Evolutionary conservation across 1,140 invertebrate species (phyloP).

Genomic region (Rhyzopertha dominica): DNA sequence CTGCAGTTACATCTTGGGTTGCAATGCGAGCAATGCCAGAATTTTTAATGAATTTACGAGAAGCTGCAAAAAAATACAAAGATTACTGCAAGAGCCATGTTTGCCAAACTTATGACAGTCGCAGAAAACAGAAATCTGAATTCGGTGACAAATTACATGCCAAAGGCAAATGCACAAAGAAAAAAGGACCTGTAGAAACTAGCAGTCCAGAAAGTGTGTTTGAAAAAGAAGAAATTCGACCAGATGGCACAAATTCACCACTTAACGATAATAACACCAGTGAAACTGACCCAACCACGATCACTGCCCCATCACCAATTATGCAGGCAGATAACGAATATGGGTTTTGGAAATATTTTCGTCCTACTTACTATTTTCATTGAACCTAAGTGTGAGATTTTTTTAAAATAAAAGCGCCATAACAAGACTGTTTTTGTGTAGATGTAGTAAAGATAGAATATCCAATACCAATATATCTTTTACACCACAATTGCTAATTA

Average conservation of each 20-base stretch:
- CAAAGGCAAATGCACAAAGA: background rate
- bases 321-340: slow-evolving; percentile 17
- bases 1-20: slow-evolving; percentile 62
- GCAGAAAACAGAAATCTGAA: background rate
- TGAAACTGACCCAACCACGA: slow-evolving; percentile 1
- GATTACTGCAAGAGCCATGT: slow-evolving; percentile 25
- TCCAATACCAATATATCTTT: too few relatives aligned
- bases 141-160: background rate
- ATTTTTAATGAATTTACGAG: slow-evolving; percentile 36
- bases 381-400: too few relatives aligned
- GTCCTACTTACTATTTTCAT: slow-evolving; percentile 39
- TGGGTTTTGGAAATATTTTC: slow-evolving; percentile 37
- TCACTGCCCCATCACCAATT: slow-evolving; percentile 10
- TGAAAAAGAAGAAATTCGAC: background rate
- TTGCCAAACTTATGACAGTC: background rate
- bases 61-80: slow-evolving; percentile 39
- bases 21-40: slow-evolving; percentile 49
- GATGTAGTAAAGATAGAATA: too few relatives aligned
- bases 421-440: too few relatives aligned
- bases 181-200: slow-evolving; percentile 15
- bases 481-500: too few relatives aligned
- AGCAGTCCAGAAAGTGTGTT: slow-evolving; percentile 11
- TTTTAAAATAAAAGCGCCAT: too few relatives aligned
- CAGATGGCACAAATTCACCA: slow-evolving; percentile 5
- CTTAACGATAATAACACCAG: slow-evolving; percentile 2